Evolutionary conservation across 2,797 vertebrate species (phyloP), one percentile per base, ranked within the genome.

Genomic region (Rhyacichthys aspro): DNA sequence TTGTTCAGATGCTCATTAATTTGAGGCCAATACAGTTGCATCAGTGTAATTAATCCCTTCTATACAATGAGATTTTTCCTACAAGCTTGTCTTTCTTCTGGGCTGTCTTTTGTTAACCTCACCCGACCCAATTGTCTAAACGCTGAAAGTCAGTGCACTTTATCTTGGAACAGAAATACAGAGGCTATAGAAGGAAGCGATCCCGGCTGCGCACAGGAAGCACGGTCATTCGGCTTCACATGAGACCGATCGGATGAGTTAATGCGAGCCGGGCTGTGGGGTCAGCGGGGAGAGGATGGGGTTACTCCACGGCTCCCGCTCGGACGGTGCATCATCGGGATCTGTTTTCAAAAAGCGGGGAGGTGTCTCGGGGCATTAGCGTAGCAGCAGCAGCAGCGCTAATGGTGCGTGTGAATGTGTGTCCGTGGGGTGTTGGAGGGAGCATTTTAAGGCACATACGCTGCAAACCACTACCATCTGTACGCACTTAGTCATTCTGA

Each of bases 251-350:
- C 46, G 59, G 59, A 69, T 54, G 12, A 44, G 47, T 70, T 64
- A 43, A 76, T 63, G 55, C 76, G 61, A 75, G 59, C 64, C 71
- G 57, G 69, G 78, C 73, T 71, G 76, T 63, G 1, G 55, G 59
- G 59, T 72, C 43, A 23, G 17, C 34, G 39, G 19, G 32, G 37
- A 43, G 59, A 56, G 55, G 37, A 1, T 68, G 47, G 2, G 42
- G 11, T 69, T 72, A 63, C 71, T 41, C 54, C 63, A 43, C 18
- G 11, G 53, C 0, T 44, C 61, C 63, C 55, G 8, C 19, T 52
- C 46, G 49, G 61, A 73, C 73, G 15, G 9, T 7, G 46, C 56
- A 57, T 67, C 70, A 57, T 66, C 50, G 38, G 10, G 47, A 61
- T 63, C 65, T 58, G 67, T 46, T 50, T 36, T 63, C 65, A 16